These are phyloP conservation scores for Clupea harengus DNA, from an alignment of 2,113 vertebrate species.

Conservation along the genomic window DNA sequence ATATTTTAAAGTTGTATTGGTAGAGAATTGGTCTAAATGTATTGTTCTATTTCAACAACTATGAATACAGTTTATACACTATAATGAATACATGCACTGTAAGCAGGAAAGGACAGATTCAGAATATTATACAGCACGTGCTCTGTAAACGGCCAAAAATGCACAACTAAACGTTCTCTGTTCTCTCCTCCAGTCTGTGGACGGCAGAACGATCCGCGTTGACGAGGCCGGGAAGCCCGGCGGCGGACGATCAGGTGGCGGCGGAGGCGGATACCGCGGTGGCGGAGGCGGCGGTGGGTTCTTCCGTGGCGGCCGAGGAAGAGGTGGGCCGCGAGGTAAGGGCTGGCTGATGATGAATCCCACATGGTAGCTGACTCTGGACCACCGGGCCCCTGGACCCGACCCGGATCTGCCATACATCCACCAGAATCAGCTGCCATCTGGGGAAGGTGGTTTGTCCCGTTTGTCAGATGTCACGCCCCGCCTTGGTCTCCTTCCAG, in stretches of 20 bases:
- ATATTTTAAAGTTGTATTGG: no score
- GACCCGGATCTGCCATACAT: no score
- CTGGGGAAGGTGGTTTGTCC: neutral
- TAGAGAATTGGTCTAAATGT: no score
- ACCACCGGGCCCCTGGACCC: neutral
- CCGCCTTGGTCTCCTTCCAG: neutral
- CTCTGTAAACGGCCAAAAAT: no score
- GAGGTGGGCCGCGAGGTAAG: constrained; percentile 78
- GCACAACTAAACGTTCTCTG: neutral
- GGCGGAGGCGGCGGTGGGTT: constrained; percentile 70
- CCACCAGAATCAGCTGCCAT: neutral
- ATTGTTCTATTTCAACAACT: no score
- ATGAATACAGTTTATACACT: no score
- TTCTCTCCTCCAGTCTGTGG: constrained; percentile 76
- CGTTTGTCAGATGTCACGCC: neutral
- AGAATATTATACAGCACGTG: no score
- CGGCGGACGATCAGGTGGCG: constrained; percentile 69
- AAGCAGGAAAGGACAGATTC: no score
- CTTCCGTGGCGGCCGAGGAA: constrained; percentile 79
- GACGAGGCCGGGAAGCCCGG: constrained; percentile 92
- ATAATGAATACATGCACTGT: no score
- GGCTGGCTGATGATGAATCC: constrained; percentile 16
- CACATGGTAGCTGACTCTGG: constrained; percentile 33
- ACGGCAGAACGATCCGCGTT: constrained; percentile 89
- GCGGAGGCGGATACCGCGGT: constrained; percentile 75